Base-by-base conservation (phyloP, 2,797 vertebrate species). In the Chiloscyllium punctatum region DNA sequence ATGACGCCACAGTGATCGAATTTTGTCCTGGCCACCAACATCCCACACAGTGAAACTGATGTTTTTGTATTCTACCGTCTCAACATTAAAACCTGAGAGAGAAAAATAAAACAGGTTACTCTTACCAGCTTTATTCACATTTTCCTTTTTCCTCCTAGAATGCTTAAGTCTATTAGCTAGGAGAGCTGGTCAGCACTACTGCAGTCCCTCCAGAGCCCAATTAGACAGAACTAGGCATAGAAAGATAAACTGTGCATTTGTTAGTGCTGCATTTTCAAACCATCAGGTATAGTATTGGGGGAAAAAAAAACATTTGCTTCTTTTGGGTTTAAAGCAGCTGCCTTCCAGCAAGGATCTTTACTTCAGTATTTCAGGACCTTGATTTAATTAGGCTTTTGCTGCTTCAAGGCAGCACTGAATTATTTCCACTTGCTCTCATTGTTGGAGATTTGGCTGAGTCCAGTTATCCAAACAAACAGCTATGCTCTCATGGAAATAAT, bases 31-130 rank as follows among this genome's bases (percentile, higher is more conserved):
- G 97, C 99, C 99, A 96, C 99, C 99, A 91, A 99, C 99, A 0
- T 99, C 99, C 99, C 99, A 99, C 96, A 99, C 99, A 0, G 99
- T 99, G 97, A 99, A 99, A 97, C 99, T 99, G 97, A 99, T 99
- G 97, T 99, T 99, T 98, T 99, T 99, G 97, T 99, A 99, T 96
- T 99, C 99, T 96, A 99, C 99, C 0, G 99, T 99, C 97, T 99
- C 99, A 74, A 99, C 99, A 0, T 99, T 99, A 97, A 99, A 99
- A 16, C 99, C 99, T 99, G 97, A 82, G 33, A 51, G 57, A 62
- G n/a, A n/a, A 57, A 86, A 96, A 51, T 16, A 33, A 95, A 27
- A 30, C 9, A 53, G 4, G 4, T 94, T 74, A 71, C 37, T 84
- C 82, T 69, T n/a, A 11, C 21, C 62, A 13, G 15, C 18, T 92